phyloP scores from a whole-genome alignment of 2,888 invertebrate species.

The Eupithecia pulchellata region DNA sequence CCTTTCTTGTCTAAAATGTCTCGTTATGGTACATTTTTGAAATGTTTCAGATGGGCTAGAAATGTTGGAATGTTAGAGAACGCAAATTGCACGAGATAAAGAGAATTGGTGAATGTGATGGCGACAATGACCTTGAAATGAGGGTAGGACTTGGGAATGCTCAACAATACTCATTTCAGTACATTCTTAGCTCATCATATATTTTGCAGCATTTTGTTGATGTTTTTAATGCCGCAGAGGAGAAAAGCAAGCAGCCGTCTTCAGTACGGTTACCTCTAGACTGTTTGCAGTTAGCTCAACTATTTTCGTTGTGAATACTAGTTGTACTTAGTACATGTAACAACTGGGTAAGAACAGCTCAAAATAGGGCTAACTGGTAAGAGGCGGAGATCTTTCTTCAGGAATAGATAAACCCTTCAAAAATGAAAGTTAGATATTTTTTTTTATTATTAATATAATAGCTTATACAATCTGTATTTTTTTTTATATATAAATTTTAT shows the following conservation, averaged over 20 bases:
- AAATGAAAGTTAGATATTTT: no score
- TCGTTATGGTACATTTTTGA: background rate
- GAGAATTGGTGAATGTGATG: background rate
- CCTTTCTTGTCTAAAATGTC: background rate
- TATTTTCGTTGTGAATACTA: background rate
- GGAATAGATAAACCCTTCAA: no score
- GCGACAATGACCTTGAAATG: conserved; percentile 20
- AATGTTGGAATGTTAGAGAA: background rate
- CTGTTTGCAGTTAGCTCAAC: background rate
- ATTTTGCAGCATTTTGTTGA: background rate
- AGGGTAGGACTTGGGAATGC: background rate
- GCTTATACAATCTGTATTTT: no score
- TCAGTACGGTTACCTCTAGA: background rate
- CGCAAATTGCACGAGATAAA: conserved; percentile 17
- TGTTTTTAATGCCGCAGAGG: background rate
- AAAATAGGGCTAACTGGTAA: no score
- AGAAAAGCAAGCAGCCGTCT: background rate
- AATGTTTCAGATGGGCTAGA: background rate
- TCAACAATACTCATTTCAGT: conserved; percentile 14
- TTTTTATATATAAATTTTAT: no score
- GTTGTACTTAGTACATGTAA: no score
- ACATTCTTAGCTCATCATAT: background rate
- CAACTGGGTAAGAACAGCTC: no score
- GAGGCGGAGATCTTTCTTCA: no score
- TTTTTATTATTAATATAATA: no score